Evolutionary conservation across 2,888 invertebrate genomes (phyloP).

Genomic region (Drosophila tripunctata): DNA sequence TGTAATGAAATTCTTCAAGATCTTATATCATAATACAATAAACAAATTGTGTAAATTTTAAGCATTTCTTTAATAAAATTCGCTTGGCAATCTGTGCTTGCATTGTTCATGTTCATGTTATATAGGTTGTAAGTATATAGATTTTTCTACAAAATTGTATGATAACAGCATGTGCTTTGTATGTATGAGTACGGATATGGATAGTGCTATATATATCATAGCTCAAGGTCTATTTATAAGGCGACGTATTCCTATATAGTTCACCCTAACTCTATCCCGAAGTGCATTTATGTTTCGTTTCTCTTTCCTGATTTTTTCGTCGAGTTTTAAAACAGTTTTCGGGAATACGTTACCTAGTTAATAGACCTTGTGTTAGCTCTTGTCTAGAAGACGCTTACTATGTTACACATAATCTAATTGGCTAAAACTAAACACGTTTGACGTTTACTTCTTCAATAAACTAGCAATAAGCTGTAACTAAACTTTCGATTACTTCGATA

Average conservation of each 20-base stretch:
- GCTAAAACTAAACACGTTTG: slow-evolving; percentile 73
- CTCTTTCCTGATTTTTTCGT: no score
- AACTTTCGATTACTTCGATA: slow-evolving; percentile 32
- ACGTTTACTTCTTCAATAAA: slow-evolving; percentile 62
- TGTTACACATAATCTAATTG: slow-evolving; percentile 75
- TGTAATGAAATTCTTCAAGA: no score
- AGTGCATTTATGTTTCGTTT: no score
- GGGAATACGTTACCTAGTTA: no score
- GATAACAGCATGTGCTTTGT: slow-evolving; percentile 57
- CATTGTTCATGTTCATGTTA: slow-evolving; percentile 12
- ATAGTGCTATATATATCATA: slow-evolving; percentile 11
- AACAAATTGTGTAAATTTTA: no score
- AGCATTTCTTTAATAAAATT: no score
- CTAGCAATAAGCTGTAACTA: slow-evolving; percentile 51
- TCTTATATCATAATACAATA: no score
- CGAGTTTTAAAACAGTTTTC: no score
- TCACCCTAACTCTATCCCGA: no score
- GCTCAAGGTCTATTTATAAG: no score
- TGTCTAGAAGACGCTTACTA: slow-evolving; percentile 57
- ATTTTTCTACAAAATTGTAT: slow-evolving; percentile 66
- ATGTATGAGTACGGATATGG: slow-evolving; percentile 6
- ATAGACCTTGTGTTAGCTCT: slow-evolving; percentile 32
- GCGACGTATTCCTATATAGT: no score
- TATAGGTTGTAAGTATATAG: no score
- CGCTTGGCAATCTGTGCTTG: not conserved